phyloP scores from a whole-genome alignment of 2,888 invertebrate species.

The Malacosoma neustria region DNA sequence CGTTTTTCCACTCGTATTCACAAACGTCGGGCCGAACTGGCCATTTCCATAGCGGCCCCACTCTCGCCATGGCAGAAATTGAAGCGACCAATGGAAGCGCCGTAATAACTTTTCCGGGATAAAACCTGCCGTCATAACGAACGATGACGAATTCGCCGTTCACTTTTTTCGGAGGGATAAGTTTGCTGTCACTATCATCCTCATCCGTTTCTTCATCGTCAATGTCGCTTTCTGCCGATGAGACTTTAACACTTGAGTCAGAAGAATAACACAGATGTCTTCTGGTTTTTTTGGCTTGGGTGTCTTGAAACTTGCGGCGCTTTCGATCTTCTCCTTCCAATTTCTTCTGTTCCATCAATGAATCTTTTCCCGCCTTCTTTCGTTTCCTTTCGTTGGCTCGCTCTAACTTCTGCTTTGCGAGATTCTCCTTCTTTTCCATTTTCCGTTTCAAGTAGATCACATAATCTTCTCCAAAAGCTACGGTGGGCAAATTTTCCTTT shows the following conservation, averaged over 20 bases:
- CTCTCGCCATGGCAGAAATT: slow-evolving; percentile 12
- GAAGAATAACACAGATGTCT: slow-evolving; percentile 12
- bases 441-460: slow-evolving; percentile 3
- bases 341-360: slow-evolving; percentile 11
- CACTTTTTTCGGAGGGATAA: slow-evolving; percentile 11
- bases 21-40: slow-evolving; percentile 11
- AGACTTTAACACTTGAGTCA: slow-evolving; percentile 12
- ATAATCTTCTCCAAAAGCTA: slow-evolving; percentile 8
- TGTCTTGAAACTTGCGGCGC: no score
- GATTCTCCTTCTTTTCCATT: slow-evolving; percentile 3
- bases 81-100: slow-evolving; percentile 9
- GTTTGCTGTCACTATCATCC: slow-evolving; percentile 7
- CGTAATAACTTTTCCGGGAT: slow-evolving; percentile 11
- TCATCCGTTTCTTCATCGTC: slow-evolving; percentile 10
- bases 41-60: slow-evolving; percentile 14
- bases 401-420: slow-evolving; percentile 6
- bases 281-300: slow-evolving; percentile 10
- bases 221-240: slow-evolving; percentile 13
- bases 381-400: slow-evolving; percentile 10
- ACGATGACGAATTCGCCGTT: slow-evolving; percentile 12
- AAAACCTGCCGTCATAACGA: slow-evolving; percentile 11
- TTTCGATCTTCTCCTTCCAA: slow-evolving; percentile 9
- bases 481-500: slow-evolving; percentile 12
- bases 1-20: slow-evolving; percentile 11
- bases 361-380: slow-evolving; percentile 13